phyloP scores from a whole-genome alignment of 30 jellyfish, hydroid and myxozoan species.

The Hydractinia echinata region DNA sequence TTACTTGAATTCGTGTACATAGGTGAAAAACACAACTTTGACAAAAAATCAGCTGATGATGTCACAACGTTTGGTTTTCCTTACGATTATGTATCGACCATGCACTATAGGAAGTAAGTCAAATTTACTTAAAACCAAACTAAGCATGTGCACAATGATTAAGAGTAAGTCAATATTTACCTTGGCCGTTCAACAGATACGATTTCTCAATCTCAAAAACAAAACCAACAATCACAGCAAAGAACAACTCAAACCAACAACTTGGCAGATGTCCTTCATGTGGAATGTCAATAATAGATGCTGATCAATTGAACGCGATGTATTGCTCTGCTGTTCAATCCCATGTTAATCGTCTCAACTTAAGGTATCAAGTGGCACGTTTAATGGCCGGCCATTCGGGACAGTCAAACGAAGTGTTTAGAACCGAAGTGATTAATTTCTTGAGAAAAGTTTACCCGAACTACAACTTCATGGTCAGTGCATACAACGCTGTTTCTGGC shows the following conservation, averaged over 20 bases:
- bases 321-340: background rate
- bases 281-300: constrained; percentile 3
- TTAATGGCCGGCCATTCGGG: background rate
- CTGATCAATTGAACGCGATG: background rate
- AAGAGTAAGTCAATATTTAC: too few relatives aligned
- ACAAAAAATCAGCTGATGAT: background rate
- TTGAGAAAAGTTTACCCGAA: background rate
- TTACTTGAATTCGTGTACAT: too few relatives aligned
- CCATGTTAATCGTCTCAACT: background rate
- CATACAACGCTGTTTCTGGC: background rate
- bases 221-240: background rate
- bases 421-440: background rate
- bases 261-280: constrained; percentile 10
- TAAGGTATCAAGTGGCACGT: background rate
- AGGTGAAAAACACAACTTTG: background rate
- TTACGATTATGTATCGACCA: background rate
- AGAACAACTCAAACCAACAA: background rate
- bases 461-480: constrained; percentile 2
- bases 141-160: too few relatives aligned
- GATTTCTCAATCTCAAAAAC: background rate
- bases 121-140: too few relatives aligned
- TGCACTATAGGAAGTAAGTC: background rate
- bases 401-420: background rate
- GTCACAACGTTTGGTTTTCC: background rate
- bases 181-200: too few relatives aligned